Percentiles rank a stretch among this genome's conserved stretches.
Evolutionary conservation across 2,888 invertebrate genomes (phyloP).

Genomic region (Megaustenia siamemsis): DNA sequence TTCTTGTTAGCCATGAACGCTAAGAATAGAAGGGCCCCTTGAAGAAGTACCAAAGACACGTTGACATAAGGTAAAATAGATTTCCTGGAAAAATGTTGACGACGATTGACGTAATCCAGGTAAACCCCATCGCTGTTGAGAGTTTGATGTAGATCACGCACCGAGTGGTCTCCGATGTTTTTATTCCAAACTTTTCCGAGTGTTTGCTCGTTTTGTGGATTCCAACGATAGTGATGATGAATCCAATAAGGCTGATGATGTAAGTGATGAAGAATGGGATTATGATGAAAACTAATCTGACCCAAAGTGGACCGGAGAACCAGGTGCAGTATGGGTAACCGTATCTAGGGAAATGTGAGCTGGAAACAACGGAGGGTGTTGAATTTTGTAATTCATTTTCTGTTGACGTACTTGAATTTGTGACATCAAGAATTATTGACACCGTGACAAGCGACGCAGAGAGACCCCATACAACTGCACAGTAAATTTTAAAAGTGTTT

Average conservation of each 20-base stretch:
- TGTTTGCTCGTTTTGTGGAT: slow-evolving; percentile 39
- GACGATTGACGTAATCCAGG: slow-evolving; percentile 12
- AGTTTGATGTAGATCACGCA: slow-evolving; percentile 41
- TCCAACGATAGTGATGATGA: slow-evolving; percentile 53
- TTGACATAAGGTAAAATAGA: slow-evolving; percentile 17
- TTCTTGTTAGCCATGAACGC: slow-evolving; percentile 42
- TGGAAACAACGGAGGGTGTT: neutral
- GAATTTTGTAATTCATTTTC: neutral
- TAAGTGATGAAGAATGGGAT: slow-evolving; percentile 54
- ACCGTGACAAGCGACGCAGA: neutral
- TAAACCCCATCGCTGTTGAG: slow-evolving; percentile 43
- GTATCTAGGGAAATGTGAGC: slow-evolving; percentile 3
- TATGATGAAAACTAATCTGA: slow-evolving; percentile 32
- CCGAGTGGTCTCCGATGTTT: neutral
- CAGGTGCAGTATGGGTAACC: slow-evolving; percentile 39
- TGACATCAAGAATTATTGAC: slow-evolving; percentile 26
- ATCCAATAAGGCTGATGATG: slow-evolving; percentile 51
- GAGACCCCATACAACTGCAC: slow-evolving; percentile 29
- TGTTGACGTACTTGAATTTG: neutral
- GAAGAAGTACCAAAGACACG: slow-evolving; percentile 23
- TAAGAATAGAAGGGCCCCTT: slow-evolving; percentile 34
- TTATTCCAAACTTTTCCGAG: slow-evolving; percentile 8
- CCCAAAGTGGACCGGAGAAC: slow-evolving; percentile 48
- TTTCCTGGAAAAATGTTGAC: neutral
- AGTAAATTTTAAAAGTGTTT: slow-evolving; percentile 11